A percentile compares a stretch with the other conserved stretches of the same genome.
These are phyloP conservation scores for Platichthys stellatus DNA, from an alignment of 2,113 vertebrate species.

Conservation along the genomic window DNA sequence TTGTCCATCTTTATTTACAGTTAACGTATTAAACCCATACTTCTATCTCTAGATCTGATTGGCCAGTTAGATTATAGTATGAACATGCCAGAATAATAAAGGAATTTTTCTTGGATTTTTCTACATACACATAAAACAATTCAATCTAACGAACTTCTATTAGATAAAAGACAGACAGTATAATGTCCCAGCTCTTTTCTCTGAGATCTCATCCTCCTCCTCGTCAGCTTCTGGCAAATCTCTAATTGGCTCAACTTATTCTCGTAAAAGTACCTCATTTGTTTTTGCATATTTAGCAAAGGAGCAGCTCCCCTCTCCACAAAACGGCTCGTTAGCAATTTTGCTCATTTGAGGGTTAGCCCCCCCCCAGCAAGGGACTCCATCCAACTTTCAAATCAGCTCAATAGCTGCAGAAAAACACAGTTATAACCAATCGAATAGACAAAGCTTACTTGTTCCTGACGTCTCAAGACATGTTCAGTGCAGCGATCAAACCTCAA, in stretches of 20 bases:
- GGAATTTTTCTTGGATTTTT: too few relatives aligned
- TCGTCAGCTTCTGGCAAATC: slow-evolving; percentile 32
- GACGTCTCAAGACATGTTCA: not conserved
- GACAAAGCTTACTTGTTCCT: not conserved
- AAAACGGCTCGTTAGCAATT: slow-evolving; percentile 40
- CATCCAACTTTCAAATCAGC: slow-evolving; percentile 21
- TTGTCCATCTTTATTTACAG: too few relatives aligned
- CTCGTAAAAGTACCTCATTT: slow-evolving; percentile 31
- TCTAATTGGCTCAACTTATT: slow-evolving; percentile 37
- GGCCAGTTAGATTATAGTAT: too few relatives aligned
- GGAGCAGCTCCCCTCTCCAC: slow-evolving; percentile 25
- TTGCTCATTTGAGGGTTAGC: slow-evolving; percentile 42
- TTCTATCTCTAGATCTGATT: too few relatives aligned
- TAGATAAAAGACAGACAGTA: not conserved
- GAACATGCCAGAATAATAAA: too few relatives aligned
- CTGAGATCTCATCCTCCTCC: not conserved
- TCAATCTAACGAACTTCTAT: not conserved
- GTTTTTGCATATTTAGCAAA: slow-evolving; percentile 47
- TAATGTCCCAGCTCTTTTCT: not conserved
- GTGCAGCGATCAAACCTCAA: not conserved
- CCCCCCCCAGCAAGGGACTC: not conserved
- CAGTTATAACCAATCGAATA: not conserved
- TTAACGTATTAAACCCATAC: too few relatives aligned
- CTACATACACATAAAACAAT: too few relatives aligned
- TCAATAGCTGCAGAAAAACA: not conserved